A percentile compares a stretch with the other conserved stretches of the same genome.
These are phyloP conservation scores for Phataginus tetradactyla DNA, from an alignment of 2,797 vertebrate species.

Conservation along the genomic window DNA sequence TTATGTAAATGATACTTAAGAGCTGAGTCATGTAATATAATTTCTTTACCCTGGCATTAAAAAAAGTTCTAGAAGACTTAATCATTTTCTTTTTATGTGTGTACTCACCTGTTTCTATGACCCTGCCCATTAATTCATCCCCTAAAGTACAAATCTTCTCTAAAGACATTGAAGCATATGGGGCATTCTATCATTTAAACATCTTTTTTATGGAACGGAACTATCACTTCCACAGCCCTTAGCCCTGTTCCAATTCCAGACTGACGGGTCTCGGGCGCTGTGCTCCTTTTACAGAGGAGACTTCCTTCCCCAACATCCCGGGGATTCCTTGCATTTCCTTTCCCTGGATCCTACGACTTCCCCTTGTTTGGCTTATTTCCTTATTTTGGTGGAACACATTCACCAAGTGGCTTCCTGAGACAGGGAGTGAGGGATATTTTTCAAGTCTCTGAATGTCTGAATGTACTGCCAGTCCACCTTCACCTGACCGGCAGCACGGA, in stretches of 20 bases:
- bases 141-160: neutral
- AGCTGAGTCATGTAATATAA: neutral
- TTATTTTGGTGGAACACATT: neutral
- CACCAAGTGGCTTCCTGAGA: neutral
- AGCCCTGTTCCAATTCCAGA: neutral
- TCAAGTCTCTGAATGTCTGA: neutral
- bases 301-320: neutral
- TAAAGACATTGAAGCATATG: neutral
- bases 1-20: neutral
- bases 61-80: neutral
- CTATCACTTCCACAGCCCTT: neutral
- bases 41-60: neutral
- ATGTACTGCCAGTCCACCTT: neutral
- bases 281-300: rapidly evolving
- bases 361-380: neutral
- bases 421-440: neutral
- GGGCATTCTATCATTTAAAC: neutral
- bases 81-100: neutral
- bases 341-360: neutral
- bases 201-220: neutral
- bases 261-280: rapidly evolving
- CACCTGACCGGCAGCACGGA: neutral
- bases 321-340: neutral
- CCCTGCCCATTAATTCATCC: neutral
- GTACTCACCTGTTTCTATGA: neutral